Evolutionary conservation across 1,140 invertebrate species (phyloP), one percentile per base, ranked within the genome.

Genomic region (Hylaeus volcanicus): DNA sequence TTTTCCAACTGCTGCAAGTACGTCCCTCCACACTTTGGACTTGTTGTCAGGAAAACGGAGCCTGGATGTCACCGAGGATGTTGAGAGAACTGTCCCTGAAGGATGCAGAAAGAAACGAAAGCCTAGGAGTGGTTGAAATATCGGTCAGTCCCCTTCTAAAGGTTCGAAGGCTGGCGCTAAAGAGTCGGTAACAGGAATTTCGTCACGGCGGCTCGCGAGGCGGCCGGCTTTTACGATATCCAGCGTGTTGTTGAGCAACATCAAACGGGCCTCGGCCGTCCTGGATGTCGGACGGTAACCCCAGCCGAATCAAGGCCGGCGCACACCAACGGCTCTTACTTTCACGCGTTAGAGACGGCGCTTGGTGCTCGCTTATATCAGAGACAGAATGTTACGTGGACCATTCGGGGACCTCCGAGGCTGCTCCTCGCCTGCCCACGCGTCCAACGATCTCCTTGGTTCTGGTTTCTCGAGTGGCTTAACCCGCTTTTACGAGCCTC

Each of bases 271-370:
- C 84, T 84, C 84, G 84, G 83, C 70, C 83, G 89, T 89, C 89
- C 89, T 89, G 87, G 88, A 93, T 92, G 82, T 89, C 90, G 92
- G 91, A 26, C 91, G 88, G 89, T 91, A 91, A 92, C 90, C 91
- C 89, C 91, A 74, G 71, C 71, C 76, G 86, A 91, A 91, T 91
- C 91, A 91, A 92, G 91, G 91, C 89, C 91, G 86, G 60, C 75
- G 65, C 63, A 78, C 84, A 75, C 66, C 84, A 71, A 82, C 81
- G 76, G 89, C 87, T 90, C 88, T 92, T 90, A 89, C 90, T 92
- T 91, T 92, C 90, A 88, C 88, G 83, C 85, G 79, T 84, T 89
- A 81, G 86, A 86, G 76, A 79, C 69, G 64, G 8, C 79, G 60
- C 37, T 82, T 41, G 26, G 43, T 77, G 70, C 61, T 74, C 64